Evolutionary conservation across 2,888 invertebrate genomes (phyloP), one percentile per base, ranked within the genome.

Genomic region (Tryphoninae sp.): DNA sequence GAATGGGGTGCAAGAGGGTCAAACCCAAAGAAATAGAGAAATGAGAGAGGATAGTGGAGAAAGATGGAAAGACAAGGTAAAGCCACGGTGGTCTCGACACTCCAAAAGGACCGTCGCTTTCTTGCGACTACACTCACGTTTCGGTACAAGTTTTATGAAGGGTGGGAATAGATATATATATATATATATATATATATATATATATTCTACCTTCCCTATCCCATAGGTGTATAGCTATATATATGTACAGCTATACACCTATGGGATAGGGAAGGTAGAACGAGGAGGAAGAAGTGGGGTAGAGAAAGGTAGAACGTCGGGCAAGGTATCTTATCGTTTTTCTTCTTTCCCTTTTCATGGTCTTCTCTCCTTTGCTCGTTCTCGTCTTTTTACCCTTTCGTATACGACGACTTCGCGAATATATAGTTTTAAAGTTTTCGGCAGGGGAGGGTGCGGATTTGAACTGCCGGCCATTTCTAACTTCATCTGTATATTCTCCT

Each of bases 391-490:
- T 84, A 78, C 80, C 61, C 78, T 72, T 83, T 74, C 83, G 72
- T 71, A 19, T 19, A 84, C 83, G 67, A 65, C 49, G 49, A 49
- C 13, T 59, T 22, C 4, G 45, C 23, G 49, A 11, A 42, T 26
- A 65, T 49, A 78, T 85, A 87, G 88, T 87, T 89, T 84, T 86
- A 88, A 89, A 89, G 88, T 88, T 89, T 75, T 55, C 26, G 19
- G 87, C 33, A 33, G 7, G 6, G 33, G 33, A 7, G 88, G 85
- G 71, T 13, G 86, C 83, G 84, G 85, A 88, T 89, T 88, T 86
- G 87, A 88, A 88, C 88, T 87, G 87, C 22, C 40, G 49, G 87
- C 86, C 86, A 86, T 88, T 89, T 86, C 86, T 85, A 86, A 83
- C 85, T 84, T 68, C 51, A 59, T 76, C 76, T 51, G 49, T n/a